These are phyloP conservation scores for Phalacrocorax carbo DNA, from an alignment of 2,113 vertebrate genomes.

Conservation along the genomic window DNA sequence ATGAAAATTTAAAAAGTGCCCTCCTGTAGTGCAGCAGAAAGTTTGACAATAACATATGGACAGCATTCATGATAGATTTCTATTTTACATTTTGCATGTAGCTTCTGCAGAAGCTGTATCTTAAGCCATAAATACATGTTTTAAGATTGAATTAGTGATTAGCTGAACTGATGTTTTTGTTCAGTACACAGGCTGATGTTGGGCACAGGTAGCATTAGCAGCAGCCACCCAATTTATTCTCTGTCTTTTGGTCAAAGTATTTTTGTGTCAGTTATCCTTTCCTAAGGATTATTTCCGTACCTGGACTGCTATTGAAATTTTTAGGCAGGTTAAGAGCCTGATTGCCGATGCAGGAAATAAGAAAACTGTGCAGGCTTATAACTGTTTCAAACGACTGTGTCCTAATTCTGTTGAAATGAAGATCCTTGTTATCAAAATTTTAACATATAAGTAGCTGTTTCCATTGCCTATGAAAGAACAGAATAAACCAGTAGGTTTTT, in stretches of 20 bases:
- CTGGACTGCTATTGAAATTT: not conserved
- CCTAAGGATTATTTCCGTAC: not conserved
- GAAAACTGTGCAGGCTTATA: constrained; percentile 8
- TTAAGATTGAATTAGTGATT: not conserved
- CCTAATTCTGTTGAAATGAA: constrained; percentile 53
- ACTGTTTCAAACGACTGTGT: constrained; percentile 39
- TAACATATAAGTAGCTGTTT: constrained; percentile 21
- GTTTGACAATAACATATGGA: not conserved
- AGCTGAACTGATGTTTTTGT: not conserved
- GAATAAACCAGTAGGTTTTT: constrained; percentile 11
- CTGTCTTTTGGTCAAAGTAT: not conserved
- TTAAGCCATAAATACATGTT: not conserved
- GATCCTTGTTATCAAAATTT: constrained; percentile 28
- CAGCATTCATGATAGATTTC: not conserved
- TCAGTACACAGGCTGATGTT: not conserved
- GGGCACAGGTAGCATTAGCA: not conserved
- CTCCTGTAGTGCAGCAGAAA: not conserved
- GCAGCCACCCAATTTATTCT: not conserved
- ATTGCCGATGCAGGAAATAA: not conserved
- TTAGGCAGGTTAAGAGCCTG: not conserved
- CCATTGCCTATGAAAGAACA: constrained; percentile 57
- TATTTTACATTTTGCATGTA: not conserved
- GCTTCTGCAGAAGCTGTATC: not conserved
- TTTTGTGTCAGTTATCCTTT: not conserved
- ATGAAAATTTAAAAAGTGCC: not conserved